Evolutionary conservation across 2,888 invertebrate species (phyloP), one percentile per base, ranked within the genome.

Genomic region (Brenthis ino): DNA sequence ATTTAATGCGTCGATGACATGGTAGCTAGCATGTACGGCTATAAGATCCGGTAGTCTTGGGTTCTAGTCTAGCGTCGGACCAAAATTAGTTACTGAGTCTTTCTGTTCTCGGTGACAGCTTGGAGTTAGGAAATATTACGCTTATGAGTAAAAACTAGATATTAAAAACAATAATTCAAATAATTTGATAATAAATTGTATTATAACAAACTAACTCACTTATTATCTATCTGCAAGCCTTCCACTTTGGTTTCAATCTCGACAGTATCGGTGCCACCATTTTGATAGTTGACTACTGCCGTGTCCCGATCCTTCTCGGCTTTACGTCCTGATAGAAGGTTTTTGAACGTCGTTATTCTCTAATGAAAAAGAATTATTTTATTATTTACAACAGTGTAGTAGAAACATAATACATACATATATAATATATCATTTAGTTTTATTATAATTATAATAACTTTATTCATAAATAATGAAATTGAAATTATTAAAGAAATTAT

Each of bases 341-440:
- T 89, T 77, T 93, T 93, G 80, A 93, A 89, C 0, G 93, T 92
- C 0, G 92, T 79, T 80, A 93, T 91, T 74, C 93, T 85, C 93
- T 93, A 84, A 12, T 76, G 76, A 65, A 63, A 55, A 64, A 53
- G 61, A 37, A 20, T 33, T 54, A n/a, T 28, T 50, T 28, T 28
- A 28, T 28, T 28, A 28, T 28, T 28, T 28, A 28, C 4, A 20
- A 28, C 28, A 28, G 28, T 28, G 4, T 28, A 28, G 5, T n/a
- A 8, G 20, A 3, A 14, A 53, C 37, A 1, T 56, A n/a, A 8
- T 6, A 56, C 24, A 55, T 16, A 64, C 6, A 3, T n/a, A 20
- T 6, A 20, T 12, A 51, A 20, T 6, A 20, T 12, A 51, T 5
- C 1, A 51, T 51, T n/a, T n/a, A 16, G 51, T 16, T 16, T n/a